Base-by-base conservation (phyloP, 2,888 invertebrate species). In the Teinopalpus imperialis region DNA sequence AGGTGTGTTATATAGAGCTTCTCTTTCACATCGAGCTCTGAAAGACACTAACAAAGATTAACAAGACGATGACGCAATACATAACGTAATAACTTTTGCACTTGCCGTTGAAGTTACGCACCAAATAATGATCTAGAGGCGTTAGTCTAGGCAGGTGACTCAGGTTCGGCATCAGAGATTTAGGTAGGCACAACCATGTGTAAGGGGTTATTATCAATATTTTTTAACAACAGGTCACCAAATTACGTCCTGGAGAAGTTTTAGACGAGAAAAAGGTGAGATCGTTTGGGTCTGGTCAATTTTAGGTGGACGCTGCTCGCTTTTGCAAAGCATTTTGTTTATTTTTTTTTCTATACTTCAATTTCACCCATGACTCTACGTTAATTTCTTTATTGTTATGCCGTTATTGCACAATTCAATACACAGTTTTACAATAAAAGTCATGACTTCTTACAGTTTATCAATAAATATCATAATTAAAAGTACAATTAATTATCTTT, bases 231-330 rank as follows among this genome's bases (percentile, higher is more conserved):
- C 89, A 89, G 95, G 94, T 94, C 90, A 95, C 93, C 89, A 95
- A 96, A 93, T 95, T 97, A 89, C 95, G 97, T 73, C 97, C 97
- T 69, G 97, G 97, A 86, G 97, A 97, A 93, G 94, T 97, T 86
- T 88, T 95, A 91, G 95, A 95, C 90, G 97, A 97, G 85, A 95
- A 94, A 92, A 95, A 96, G 97, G 97, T 97, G 95, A 95, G 87
- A 85, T 78, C 74, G 73, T 76, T 75, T 81, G 83, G 82, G 74
- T 82, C 85, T 83, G 81, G 79, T 76, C 80, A 71, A 67, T 78
- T 78, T 78, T 83, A 85, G 85, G 82, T 81, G 83, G 85, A 81
- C 78, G 78, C 81, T 86, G 80, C 81, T 85, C 80, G 87, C 87
- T 88, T 83, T 79, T 81, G 85, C 85, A 80, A 83, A 85, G 82